Conservation (phyloP, 1,140 invertebrate genomes). For the Macrobrachium rosenbergii region DNA sequence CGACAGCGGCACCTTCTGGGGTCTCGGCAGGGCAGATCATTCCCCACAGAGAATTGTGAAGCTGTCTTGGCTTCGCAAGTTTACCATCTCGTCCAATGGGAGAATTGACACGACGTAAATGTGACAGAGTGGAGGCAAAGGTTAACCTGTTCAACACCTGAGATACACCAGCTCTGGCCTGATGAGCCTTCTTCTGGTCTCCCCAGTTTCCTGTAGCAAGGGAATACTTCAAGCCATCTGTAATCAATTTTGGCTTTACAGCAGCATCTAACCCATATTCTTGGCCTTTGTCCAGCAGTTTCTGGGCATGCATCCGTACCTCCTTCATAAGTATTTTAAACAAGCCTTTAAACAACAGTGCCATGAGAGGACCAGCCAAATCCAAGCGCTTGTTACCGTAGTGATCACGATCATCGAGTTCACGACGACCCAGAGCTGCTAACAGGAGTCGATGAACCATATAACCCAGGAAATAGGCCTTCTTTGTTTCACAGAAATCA, state of each 20-base stretch:
- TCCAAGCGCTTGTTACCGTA: constrained; percentile 99
- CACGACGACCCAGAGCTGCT: constrained; percentile 93
- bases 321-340: constrained; percentile 96
- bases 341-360: constrained; percentile 94
- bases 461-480: constrained; percentile 97
- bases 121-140: constrained; percentile 97
- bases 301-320: constrained; percentile 97
- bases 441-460: constrained; percentile 97
- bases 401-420: constrained; percentile 99
- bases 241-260: constrained; percentile 98
- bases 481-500: constrained; percentile 99
- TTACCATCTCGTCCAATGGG: constrained; percentile 99
- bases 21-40: constrained; percentile 99
- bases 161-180: constrained; percentile 92
- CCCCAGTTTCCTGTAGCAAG: constrained; percentile 99
- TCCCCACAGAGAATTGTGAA: constrained; percentile 99
- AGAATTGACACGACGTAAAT: constrained; percentile 96
- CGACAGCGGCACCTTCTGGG: constrained; percentile 94
- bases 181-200: constrained; percentile 99
- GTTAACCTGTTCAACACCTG: constrained; percentile 96
- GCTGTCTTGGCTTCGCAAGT: constrained; percentile 95
- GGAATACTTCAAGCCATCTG: constrained; percentile 97
- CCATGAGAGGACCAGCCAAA: constrained; percentile 94
- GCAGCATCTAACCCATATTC: constrained; percentile 98
- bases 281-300: constrained; percentile 98